Evolutionary conservation across 2,888 invertebrate genomes (phyloP).

Genomic region (Myopa tessellatipennis): DNA sequence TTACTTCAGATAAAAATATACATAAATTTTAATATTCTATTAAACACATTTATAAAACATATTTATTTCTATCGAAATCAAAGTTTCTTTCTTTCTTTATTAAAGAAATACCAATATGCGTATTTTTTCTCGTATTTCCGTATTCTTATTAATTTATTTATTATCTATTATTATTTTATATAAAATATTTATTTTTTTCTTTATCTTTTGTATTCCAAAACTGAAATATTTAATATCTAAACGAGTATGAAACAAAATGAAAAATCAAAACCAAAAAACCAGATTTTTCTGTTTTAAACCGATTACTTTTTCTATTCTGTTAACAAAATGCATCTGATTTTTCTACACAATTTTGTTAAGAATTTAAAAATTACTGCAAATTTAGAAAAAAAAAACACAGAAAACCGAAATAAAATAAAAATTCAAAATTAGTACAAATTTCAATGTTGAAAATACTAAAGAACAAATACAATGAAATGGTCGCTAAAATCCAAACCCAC

Average conservation of each 20-base stretch:
- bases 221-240: background rate
- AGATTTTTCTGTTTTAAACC: slow-evolving; percentile 26
- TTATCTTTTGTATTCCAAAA: background rate
- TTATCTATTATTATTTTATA: no score
- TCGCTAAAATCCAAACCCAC: slow-evolving; percentile 40
- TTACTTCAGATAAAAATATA: no score
- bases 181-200: background rate
- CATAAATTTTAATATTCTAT: no score
- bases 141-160: no score
- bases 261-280: slow-evolving; percentile 19
- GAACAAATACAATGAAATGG: slow-evolving; percentile 52
- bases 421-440: background rate
- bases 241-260: background rate
- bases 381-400: slow-evolving; percentile 5
- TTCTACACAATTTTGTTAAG: slow-evolving; percentile 29
- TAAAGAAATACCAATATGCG: no score
- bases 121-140: no score
- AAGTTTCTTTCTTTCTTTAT: no score
- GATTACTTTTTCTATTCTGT: slow-evolving; percentile 36
- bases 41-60: no score
- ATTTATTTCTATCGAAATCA: no score
- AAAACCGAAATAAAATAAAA: background rate
- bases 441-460: slow-evolving; percentile 30
- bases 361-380: slow-evolving; percentile 39
- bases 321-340: slow-evolving; percentile 29